Percentiles rank a stretch among this genome's conserved stretches.
These are phyloP conservation scores for Drosophila kepulauana DNA, from an alignment of 1,140 invertebrate species.

Conservation along the genomic window DNA sequence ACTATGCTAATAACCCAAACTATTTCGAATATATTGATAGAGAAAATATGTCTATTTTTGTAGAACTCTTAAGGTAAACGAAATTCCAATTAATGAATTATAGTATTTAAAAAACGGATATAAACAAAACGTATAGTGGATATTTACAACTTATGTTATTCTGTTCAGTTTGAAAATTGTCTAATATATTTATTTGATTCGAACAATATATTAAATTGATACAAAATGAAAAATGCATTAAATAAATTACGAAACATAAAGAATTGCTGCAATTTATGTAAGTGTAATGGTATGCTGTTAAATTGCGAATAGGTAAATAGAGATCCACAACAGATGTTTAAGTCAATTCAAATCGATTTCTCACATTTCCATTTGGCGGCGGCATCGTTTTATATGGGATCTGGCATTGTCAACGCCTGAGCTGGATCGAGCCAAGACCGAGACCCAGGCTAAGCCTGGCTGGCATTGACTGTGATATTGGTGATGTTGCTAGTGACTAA, in stretches of 20 bases:
- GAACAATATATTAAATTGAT: constrained; percentile 3
- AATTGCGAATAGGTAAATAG: constrained; percentile 23
- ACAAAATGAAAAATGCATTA: constrained; percentile 10
- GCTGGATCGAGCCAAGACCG: constrained; percentile 23
- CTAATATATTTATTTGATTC: constrained; percentile 14
- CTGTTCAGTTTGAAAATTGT: constrained; percentile 8
- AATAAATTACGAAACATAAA: not conserved
- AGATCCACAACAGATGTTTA: constrained; percentile 28
- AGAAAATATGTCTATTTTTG: constrained; percentile 5
- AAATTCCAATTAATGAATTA: not conserved
- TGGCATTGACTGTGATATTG: constrained; percentile 10
- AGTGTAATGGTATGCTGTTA: constrained; percentile 9
- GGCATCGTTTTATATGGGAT: constrained; percentile 42
- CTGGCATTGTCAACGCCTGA: constrained; percentile 73
- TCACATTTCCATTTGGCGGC: constrained; percentile 39
- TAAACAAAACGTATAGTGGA: not conserved
- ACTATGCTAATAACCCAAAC: constrained; percentile 1
- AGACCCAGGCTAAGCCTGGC: constrained; percentile 5
- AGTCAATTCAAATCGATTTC: constrained; percentile 46
- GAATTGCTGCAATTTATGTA: not conserved
- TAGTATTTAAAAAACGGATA: not conserved
- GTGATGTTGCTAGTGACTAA: constrained; percentile 15
- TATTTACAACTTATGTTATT: constrained; percentile 14
- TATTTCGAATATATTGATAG: constrained; percentile 20
- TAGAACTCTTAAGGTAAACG: not conserved